These are phyloP conservation scores for Ochropacha duplaris DNA, from an alignment of 2,888 invertebrate species.

Conservation along the genomic window DNA sequence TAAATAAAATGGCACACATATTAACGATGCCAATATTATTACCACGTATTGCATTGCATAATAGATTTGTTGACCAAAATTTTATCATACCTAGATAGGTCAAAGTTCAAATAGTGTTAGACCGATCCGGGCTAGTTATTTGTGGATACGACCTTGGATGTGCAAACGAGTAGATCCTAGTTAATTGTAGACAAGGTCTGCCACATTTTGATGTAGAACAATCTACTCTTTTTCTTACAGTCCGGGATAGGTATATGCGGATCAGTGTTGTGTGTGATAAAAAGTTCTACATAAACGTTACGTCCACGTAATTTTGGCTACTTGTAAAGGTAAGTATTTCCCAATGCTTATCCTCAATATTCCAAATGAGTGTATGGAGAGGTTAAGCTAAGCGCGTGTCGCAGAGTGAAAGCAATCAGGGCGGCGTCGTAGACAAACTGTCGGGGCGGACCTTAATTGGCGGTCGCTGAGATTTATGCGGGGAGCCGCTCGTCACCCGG, in stretches of 20 bases:
- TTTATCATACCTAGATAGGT: background rate
- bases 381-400: constrained; percentile 40
- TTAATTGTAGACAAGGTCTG: background rate
- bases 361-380: constrained; percentile 28
- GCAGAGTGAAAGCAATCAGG: constrained; percentile 80
- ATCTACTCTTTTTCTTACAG: background rate
- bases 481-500: constrained; percentile 71
- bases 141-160: background rate
- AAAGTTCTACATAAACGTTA: too few relatives aligned
- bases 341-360: background rate
- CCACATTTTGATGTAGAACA: background rate
- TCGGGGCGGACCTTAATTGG: constrained; percentile 81
- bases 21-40: constrained; percentile 32
- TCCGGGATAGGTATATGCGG: background rate
- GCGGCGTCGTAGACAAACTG: constrained; percentile 80
- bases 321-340: background rate
- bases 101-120: background rate
- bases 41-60: constrained; percentile 11
- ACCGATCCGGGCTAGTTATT: background rate
- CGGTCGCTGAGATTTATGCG: constrained; percentile 81
- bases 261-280: too few relatives aligned
- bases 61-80: background rate
- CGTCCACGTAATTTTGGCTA: background rate
- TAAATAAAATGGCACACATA: constrained; percentile 54
- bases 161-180: too few relatives aligned